phyloP scores from a whole-genome alignment of 2,888 invertebrate species.

The Cerastis leucographa region DNA sequence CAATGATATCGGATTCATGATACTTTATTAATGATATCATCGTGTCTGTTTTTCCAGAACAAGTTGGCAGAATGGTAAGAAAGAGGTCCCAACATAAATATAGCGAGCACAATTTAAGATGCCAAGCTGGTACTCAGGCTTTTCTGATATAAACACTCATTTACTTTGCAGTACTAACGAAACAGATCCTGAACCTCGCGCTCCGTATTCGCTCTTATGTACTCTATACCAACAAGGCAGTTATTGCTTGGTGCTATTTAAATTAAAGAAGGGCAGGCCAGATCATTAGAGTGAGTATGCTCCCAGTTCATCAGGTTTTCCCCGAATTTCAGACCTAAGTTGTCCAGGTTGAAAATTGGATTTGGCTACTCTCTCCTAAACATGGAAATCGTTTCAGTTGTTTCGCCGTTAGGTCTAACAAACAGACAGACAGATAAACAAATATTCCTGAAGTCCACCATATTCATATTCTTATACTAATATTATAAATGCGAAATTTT shows the following conservation, averaged over 20 bases:
- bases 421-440: conserved; percentile 21
- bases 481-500: no score
- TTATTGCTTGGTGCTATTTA: conserved; percentile 1
- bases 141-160: background rate
- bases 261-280: background rate
- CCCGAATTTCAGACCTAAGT: background rate
- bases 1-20: conserved; percentile 20
- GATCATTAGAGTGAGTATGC: conserved; percentile 1
- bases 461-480: no score
- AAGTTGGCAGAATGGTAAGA: background rate
- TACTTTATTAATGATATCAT: background rate
- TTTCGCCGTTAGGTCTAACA: conserved; percentile 17
- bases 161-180: background rate
- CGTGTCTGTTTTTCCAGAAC: background rate
- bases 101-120: background rate
- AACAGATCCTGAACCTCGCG: background rate
- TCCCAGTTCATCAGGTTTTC: background rate
- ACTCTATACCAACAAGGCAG: background rate
- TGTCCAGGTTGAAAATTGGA: background rate
- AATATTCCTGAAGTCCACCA: conserved; percentile 9
- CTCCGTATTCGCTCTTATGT: no score
- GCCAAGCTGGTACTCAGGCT: background rate
- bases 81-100: background rate
- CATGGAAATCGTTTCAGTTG: conserved; percentile 8
- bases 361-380: conserved; percentile 7